A percentile compares a stretch with the other conserved stretches of the same genome.
phyloP scores from a whole-genome alignment of 2,113 vertebrate species.

The Physeter macrocephalus region DNA sequence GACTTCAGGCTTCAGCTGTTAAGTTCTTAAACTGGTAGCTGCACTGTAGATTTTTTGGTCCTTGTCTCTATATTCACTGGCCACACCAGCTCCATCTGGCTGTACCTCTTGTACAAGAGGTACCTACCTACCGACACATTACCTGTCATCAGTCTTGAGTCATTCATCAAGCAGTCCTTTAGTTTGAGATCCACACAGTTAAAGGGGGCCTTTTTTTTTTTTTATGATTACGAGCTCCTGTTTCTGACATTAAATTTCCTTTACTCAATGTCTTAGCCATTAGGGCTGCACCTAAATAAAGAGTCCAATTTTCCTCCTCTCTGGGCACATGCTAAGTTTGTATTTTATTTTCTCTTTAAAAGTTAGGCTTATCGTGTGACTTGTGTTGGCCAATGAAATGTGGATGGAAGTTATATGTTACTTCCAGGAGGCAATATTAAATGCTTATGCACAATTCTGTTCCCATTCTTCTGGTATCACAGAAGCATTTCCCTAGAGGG shows the following conservation, averaged over 20 bases:
- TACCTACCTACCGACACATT: not conserved
- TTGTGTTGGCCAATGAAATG: not conserved
- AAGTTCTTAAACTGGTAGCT: not conserved
- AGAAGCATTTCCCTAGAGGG: not conserved
- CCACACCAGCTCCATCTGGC: not conserved
- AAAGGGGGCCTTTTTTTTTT: not conserved
- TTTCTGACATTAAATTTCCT: not conserved
- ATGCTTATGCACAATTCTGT: not conserved
- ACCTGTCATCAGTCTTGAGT: not conserved
- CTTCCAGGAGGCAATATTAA: not conserved
- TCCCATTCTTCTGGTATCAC: not conserved
- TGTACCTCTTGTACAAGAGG: accelerated
- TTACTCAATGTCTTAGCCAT: not conserved
- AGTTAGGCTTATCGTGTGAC: not conserved
- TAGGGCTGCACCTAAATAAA: not conserved
- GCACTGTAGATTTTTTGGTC: not conserved
- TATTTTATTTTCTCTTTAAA: not conserved
- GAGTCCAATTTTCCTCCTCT: not conserved
- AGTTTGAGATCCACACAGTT: not conserved
- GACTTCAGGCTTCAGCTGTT: too few species aligned
- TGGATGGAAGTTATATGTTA: not conserved
- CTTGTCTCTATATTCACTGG: not conserved
- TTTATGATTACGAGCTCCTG: not conserved
- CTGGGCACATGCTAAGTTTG: not conserved
- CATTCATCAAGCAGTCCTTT: not conserved